Percentiles rank a stretch among this genome's conserved stretches.
phyloP scores from a whole-genome alignment of 1,140 invertebrate species.

The Stenopsyche tienmushanensis region DNA sequence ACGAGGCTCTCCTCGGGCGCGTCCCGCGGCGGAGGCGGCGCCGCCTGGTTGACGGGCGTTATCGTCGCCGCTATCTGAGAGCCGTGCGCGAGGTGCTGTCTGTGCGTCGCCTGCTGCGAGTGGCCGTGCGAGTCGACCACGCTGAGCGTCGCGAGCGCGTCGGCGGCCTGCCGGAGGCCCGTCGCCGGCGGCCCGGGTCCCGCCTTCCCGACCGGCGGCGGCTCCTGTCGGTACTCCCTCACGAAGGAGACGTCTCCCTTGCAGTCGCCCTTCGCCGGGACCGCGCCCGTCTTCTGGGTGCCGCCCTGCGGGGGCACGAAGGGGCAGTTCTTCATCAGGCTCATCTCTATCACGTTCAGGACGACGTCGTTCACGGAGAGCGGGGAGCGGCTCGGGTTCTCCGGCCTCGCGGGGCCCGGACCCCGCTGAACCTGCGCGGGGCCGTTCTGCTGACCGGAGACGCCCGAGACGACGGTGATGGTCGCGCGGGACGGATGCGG shows the following conservation, averaged over 20 bases:
- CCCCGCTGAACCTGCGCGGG: constrained; percentile 43
- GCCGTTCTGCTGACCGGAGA: constrained; percentile 43
- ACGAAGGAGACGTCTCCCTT: constrained; percentile 58
- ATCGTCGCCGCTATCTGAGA: constrained; percentile 66
- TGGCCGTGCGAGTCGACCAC: constrained; percentile 60
- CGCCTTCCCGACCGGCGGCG: constrained; percentile 24
- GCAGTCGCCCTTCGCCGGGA: constrained; percentile 43
- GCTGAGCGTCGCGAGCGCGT: constrained; percentile 65
- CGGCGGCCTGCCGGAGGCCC: constrained; percentile 34
- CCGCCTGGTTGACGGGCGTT: constrained; percentile 56
- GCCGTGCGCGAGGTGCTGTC: constrained; percentile 44
- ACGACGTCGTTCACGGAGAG: constrained; percentile 75
- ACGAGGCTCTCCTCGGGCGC: constrained; percentile 60
- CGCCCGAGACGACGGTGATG: constrained; percentile 42
- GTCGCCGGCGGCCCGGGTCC: constrained; percentile 18
- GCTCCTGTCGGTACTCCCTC: constrained; percentile 53
- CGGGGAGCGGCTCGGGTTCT: constrained; percentile 52
- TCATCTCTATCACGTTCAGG: constrained; percentile 72
- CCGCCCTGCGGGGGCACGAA: constrained; percentile 49
- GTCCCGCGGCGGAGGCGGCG: constrained; percentile 42
- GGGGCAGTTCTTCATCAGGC: constrained; percentile 63
- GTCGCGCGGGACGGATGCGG: constrained; percentile 41
- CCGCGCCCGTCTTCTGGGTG: constrained; percentile 31
- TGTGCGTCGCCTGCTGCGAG: constrained; percentile 38
- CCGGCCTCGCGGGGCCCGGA: constrained; percentile 12